Percentiles rank a stretch among this genome's conserved stretches.
Evolutionary conservation across 2,888 invertebrate species (phyloP).

Genomic region (Nemurella pictetii): DNA sequence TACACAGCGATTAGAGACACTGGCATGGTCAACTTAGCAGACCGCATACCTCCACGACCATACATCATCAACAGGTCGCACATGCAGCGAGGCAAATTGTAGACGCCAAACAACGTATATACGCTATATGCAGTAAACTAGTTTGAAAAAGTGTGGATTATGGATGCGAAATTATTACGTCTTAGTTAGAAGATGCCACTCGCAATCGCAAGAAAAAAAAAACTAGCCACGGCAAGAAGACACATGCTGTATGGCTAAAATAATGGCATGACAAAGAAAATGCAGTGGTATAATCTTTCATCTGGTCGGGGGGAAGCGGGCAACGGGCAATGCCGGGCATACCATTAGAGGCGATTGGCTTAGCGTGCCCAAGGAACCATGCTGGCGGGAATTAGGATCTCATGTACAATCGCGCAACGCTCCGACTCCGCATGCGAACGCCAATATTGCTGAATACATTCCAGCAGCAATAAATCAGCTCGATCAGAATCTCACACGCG

Average conservation of each 20-base stretch:
- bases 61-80: not conserved
- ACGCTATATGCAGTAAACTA: not conserved
- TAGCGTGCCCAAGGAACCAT: not conserved
- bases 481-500: slow-evolving; percentile 18
- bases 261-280: not conserved
- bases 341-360: not conserved
- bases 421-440: slow-evolving; percentile 7
- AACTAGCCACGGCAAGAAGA: not conserved
- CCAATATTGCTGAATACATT: not conserved
- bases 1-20: not conserved
- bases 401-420: not conserved
- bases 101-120: not conserved
- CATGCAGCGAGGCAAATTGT: not conserved
- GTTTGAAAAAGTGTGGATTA: not conserved
- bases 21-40: not conserved
- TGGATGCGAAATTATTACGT: not conserved
- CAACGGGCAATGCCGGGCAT: not conserved
- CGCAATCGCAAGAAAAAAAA: not conserved
- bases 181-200: not conserved
- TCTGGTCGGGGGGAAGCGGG: not conserved
- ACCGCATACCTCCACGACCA: not conserved
- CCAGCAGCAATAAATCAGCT: slow-evolving; percentile 8
- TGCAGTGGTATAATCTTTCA: not conserved
- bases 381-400: slow-evolving; percentile 23
- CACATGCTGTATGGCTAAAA: not conserved